A percentile compares a stretch with the other conserved stretches of the same genome.
These are phyloP conservation scores for Epirrita christyi DNA, from an alignment of 2,888 invertebrate genomes.

Conservation along the genomic window DNA sequence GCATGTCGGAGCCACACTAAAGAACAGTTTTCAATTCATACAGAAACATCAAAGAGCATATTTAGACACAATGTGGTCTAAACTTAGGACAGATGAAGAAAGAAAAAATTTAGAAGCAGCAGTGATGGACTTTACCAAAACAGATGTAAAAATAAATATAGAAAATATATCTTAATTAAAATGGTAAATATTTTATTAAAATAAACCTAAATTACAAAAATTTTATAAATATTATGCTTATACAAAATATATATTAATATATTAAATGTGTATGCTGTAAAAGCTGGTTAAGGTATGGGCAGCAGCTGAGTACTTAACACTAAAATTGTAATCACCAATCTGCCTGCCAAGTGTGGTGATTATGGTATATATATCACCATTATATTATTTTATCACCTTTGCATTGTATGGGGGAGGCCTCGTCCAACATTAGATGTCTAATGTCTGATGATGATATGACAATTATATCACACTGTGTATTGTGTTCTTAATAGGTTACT, in stretches of 20 bases:
- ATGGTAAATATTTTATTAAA: slow-evolving; percentile 22
- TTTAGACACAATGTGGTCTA: slow-evolving; percentile 86
- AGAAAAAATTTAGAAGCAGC: slow-evolving; percentile 82
- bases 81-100: slow-evolving; percentile 86
- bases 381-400: too few relatives aligned
- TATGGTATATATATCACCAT: too few relatives aligned
- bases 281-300: too few relatives aligned
- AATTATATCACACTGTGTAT: not conserved
- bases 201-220: not conserved
- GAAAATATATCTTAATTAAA: slow-evolving; percentile 61
- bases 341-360: too few relatives aligned
- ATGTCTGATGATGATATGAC: too few relatives aligned
- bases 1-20: slow-evolving; percentile 91
- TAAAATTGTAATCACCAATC: too few relatives aligned
- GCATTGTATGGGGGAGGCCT: too few relatives aligned
- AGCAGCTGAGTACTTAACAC: too few relatives aligned
- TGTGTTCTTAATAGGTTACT: not conserved
- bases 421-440: too few relatives aligned
- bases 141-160: slow-evolving; percentile 75
- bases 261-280: too few relatives aligned
- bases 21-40: slow-evolving; percentile 91
- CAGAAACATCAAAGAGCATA: slow-evolving; percentile 87
- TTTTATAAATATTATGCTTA: slow-evolving; percentile 14
- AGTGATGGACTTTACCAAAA: slow-evolving; percentile 75
- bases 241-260: too few relatives aligned